Evolutionary conservation across 2,888 invertebrate species (phyloP), one percentile per base, ranked within the genome.

Genomic region (Malthinus seriepunctatus): DNA sequence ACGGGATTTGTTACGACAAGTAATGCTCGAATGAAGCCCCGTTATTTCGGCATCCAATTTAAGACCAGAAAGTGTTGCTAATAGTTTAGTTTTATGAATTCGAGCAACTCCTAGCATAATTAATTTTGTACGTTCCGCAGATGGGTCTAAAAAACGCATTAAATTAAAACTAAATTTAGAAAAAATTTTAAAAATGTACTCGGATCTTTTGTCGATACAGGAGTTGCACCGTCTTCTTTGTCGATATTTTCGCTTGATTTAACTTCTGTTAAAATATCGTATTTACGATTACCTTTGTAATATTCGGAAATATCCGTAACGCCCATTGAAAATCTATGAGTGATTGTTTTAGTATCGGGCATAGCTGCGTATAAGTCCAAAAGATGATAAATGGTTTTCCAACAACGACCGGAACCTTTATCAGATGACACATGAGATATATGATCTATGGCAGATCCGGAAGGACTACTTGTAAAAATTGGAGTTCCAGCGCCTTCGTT

Each of bases 11-110:
- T 95, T 93, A n/a, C 95, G 88, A 75, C 93, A 93, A 0, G 95
- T 94, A 33, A 94, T 83, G 68, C 94, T 93, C n/a, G 91, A 90
- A 74, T 96, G 94, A 8, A 97, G 82, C 56, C 92, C 93, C 10
- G 92, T 91, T 54, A 97, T 90, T 80, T 97, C 95, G 0, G 95
- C 95, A 78, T 97, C 97, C 62, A 97, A 80, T 79, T 97, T 97
- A 47, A 97, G 81, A 0, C 97, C 97, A 69, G 95, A 95, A 1
- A 97, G 81, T 0, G 95, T 94, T 0, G 97, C 97, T 61, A 95
- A 80, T 7, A 95, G 80, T 6, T 92, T 84, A 0, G 94, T 94
- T 63, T 92, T 86, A 70, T 93, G 93, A 66, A 97, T 93, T 73
- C 93, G 84, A 2, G 88, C 90, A 1, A 94, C 90, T 1, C 95